These are phyloP conservation scores for Polyommatus icarus DNA, from an alignment of 2,888 invertebrate species.

Conservation along the genomic window DNA sequence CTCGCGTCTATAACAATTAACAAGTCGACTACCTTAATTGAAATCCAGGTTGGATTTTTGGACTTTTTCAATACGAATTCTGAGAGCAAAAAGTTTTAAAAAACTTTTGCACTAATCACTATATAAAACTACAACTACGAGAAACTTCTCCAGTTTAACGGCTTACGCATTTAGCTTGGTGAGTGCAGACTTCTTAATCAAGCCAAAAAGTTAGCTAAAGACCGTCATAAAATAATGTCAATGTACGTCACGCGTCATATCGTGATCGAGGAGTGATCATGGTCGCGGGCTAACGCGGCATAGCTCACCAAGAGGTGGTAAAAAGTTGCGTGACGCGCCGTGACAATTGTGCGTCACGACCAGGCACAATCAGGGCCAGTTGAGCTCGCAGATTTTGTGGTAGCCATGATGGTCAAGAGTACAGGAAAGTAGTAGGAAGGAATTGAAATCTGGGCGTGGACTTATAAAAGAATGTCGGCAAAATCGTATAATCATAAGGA, in stretches of 20 bases:
- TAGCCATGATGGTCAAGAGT: slow-evolving; percentile 41
- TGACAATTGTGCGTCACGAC: slow-evolving; percentile 65
- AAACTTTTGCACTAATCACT: too few species aligned
- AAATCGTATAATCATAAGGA: too few species aligned
- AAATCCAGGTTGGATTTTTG: too few species aligned
- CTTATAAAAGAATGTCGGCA: neutral
- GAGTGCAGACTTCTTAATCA: too few species aligned
- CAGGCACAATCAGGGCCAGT: slow-evolving; percentile 51
- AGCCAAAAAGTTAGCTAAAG: neutral
- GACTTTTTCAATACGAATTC: too few species aligned
- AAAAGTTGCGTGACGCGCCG: slow-evolving; percentile 63
- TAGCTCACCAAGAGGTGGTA: slow-evolving; percentile 73
- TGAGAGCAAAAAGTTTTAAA: too few species aligned
- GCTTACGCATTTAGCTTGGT: too few species aligned
- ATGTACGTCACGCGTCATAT: slow-evolving; percentile 26
- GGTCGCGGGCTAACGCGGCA: slow-evolving; percentile 62
- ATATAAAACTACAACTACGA: too few species aligned
- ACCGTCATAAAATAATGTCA: slow-evolving; percentile 36
- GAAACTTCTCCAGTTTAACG: too few species aligned
- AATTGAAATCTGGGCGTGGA: neutral
- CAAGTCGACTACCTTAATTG: too few species aligned
- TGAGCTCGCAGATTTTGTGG: slow-evolving; percentile 59
- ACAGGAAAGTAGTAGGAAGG: neutral
- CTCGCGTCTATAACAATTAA: neutral
- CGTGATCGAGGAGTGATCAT: slow-evolving; percentile 45